These are phyloP conservation scores for Oscarella lobularis DNA, from an alignment of 37 sponge, comb jelly and placozoan species.

Conservation along the genomic window DNA sequence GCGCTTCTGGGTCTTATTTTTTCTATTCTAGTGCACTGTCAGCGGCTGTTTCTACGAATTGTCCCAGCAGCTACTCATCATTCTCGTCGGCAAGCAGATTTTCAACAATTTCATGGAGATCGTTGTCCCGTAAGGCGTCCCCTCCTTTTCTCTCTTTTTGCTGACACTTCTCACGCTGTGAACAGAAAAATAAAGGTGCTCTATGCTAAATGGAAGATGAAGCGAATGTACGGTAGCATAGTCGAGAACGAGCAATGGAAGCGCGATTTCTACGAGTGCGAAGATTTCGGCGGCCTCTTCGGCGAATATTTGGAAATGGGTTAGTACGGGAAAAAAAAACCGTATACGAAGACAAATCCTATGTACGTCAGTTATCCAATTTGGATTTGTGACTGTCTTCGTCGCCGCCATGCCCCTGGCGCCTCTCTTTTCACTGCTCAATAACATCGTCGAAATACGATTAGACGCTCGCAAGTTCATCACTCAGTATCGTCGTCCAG, in stretches of 20 bases:
- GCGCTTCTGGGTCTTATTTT: not conserved
- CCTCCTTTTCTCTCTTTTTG: not conserved
- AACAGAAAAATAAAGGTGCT: not conserved
- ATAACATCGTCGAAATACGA: conserved; percentile 93
- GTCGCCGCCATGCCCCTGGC: conserved; percentile 96
- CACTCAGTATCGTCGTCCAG: conserved; percentile 51
- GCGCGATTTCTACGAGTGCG: not conserved
- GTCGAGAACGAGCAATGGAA: not conserved
- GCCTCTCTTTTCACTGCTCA: conserved; percentile 91
- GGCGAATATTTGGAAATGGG: conserved; percentile 94
- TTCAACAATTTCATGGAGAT: conserved; percentile 45
- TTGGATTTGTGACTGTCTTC: conserved; percentile 95
- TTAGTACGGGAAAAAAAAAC: conserved; percentile 10
- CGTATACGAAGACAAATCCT: too few relatives aligned
- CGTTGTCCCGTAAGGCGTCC: conserved; percentile 41
- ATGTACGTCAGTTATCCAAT: conserved; percentile 87
- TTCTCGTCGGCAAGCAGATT: conserved; percentile 62
- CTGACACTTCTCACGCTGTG: not conserved
- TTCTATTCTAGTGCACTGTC: conserved; percentile 33
- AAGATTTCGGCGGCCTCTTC: conserved; percentile 59
- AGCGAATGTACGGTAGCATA: not conserved
- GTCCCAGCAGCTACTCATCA: conserved; percentile 49
- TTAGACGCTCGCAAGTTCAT: conserved; percentile 88
- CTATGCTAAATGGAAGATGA: not conserved
- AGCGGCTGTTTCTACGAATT: conserved; percentile 68